Evolutionary conservation across 2,113 vertebrate genomes (phyloP), one percentile per base, ranked within the genome.

Genomic region (Ursus arctos): DNA sequence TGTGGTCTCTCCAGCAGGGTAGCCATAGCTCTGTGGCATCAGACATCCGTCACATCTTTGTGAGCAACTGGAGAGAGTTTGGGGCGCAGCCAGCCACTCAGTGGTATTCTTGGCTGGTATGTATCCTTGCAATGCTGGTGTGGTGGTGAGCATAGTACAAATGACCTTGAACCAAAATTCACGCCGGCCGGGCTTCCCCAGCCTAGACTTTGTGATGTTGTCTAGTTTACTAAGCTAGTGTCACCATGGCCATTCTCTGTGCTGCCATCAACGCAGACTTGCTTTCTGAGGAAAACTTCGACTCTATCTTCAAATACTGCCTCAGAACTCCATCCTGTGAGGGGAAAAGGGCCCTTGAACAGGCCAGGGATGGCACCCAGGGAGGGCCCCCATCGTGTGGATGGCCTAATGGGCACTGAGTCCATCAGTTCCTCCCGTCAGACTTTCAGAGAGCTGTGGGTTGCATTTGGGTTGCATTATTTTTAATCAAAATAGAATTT

Each of bases 41-140:
- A 40, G 55, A 49, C 33, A 8, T 36, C 43, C 1, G 43, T 19
- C 43, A 12, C 22, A 16, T 7, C 53, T 71, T 16, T 10, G 33
- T 0, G 61, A 91, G 18, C 55, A 22, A 15, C 53, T 21, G 12
- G 22, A 22, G 19, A 51, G 69, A 53, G 22, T 7, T 15, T 10
- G 55, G 40, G 31, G 12, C 1, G 4, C 10, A 0, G 24, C 53
- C 4, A 4, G 26, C 12, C 33, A 2, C 22, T 15, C 33, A 0
- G 12, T 1, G 22, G 81, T 11, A 0, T 7, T 76, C 22, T 31
- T 8, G 7, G 40, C 55, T 31, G 4, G 11, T 16, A 4, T 12
- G 24, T 7, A 19, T 28, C n/a, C 89, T 67, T 14, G 14, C 2
- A 24, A 3, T 2, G 80, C 43, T 51, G 11, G 7, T 61, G 24